phyloP scores from a whole-genome alignment of 2,797 vertebrate genomes.

The Sciurus carolinensis region DNA sequence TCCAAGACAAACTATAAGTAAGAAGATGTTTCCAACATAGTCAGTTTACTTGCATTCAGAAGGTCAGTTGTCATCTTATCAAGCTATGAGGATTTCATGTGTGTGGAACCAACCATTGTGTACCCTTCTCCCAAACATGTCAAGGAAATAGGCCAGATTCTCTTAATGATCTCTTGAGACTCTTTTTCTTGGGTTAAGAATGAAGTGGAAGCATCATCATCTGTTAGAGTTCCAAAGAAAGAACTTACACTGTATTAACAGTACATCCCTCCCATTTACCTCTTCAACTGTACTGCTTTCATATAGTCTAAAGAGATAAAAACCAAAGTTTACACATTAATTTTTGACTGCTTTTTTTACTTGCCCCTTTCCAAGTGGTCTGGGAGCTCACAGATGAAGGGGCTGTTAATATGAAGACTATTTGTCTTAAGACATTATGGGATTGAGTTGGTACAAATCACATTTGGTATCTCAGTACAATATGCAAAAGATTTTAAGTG shows the following conservation, averaged over 20 bases:
- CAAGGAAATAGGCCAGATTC: background rate
- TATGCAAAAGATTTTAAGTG: background rate
- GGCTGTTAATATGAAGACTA: background rate
- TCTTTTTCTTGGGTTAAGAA: background rate
- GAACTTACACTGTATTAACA: background rate
- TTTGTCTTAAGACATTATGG: background rate
- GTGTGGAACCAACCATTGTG: fast-evolving
- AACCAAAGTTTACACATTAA: background rate
- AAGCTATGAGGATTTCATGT: background rate
- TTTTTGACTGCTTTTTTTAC: background rate
- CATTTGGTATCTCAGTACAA: background rate
- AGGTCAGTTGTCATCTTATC: background rate
- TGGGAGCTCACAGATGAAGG: background rate
- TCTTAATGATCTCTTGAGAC: background rate
- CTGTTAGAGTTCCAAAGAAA: background rate
- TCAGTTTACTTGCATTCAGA: background rate
- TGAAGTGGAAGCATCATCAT: background rate
- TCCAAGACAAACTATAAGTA: background rate
- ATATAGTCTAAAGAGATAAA: background rate
- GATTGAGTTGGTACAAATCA: background rate
- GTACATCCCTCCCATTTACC: background rate
- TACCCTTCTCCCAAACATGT: too few relatives aligned
- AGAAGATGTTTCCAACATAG: background rate
- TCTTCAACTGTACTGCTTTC: background rate
- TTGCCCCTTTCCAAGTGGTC: background rate